Evolutionary conservation across 1,140 invertebrate genomes (phyloP).

Genomic region (Meloidogyne chitwoodi): DNA sequence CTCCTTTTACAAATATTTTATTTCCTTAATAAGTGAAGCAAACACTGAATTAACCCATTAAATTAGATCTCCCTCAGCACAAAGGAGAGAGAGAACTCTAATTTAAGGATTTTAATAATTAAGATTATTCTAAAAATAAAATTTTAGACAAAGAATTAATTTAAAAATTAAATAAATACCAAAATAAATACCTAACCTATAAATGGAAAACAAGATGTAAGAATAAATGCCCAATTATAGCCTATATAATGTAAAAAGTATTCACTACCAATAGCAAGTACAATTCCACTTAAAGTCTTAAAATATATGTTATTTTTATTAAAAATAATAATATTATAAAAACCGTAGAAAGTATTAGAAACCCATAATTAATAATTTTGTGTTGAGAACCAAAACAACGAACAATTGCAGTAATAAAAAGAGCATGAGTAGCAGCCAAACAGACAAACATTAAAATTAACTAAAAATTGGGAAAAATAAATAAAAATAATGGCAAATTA

Average conservation of each 20-base stretch:
- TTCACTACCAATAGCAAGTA: constrained; percentile 47
- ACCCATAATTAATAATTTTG: constrained; percentile 55
- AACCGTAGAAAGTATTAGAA: constrained; percentile 57
- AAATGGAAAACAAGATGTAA: constrained; percentile 56
- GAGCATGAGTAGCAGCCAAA: constrained; percentile 55
- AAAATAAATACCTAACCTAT: constrained; percentile 32
- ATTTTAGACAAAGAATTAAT: no score
- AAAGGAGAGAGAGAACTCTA: no score
- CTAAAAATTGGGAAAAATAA: constrained; percentile 33
- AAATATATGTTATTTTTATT: background rate
- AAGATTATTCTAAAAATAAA: no score
- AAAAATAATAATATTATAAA: background rate
- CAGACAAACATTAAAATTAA: constrained; percentile 52
- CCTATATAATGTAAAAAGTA: constrained; percentile 49
- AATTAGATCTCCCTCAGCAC: no score
- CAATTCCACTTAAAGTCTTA: constrained; percentile 50
- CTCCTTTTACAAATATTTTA: no score
- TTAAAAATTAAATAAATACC: background rate
- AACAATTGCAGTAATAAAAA: constrained; percentile 56
- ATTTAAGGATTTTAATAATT: no score
- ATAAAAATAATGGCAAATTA: no score
- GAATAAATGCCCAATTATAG: constrained; percentile 55
- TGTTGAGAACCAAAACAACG: constrained; percentile 53
- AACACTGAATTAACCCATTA: no score
- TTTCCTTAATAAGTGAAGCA: no score